These are phyloP conservation scores for Calliopum simillimum DNA, from an alignment of 2,888 invertebrate species.

Conservation along the genomic window DNA sequence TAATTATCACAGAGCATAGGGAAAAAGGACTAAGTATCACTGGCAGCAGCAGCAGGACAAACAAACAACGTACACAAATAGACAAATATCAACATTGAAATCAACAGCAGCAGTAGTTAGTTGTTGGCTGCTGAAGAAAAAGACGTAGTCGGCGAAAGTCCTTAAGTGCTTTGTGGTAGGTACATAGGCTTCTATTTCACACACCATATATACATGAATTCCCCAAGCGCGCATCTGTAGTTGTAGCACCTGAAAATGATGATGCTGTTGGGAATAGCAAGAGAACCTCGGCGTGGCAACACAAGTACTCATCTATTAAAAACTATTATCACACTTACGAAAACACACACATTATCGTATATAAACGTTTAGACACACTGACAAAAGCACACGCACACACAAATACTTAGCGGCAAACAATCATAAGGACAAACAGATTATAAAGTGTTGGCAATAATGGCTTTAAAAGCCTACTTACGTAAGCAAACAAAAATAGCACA, in stretches of 20 bases:
- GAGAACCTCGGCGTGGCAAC: not conserved
- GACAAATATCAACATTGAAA: no score
- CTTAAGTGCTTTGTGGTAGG: not conserved
- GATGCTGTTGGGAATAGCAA: not conserved
- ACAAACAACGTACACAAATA: no score
- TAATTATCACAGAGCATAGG: no score
- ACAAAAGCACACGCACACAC: slow-evolving; percentile 12
- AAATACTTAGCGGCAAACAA: not conserved
- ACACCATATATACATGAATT: not conserved
- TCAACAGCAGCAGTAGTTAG: no score
- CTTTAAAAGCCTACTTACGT: slow-evolving; percentile 22
- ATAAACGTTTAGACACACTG: no score
- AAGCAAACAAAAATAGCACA: not conserved
- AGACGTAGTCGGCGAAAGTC: not conserved
- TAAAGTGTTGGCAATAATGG: slow-evolving; percentile 33
- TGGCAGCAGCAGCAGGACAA: no score
- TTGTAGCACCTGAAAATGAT: slow-evolving; percentile 8
- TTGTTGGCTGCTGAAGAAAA: not conserved
- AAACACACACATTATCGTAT: slow-evolving; percentile 1
- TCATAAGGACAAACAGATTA: not conserved
- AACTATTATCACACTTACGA: slow-evolving; percentile 28
- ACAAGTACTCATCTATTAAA: slow-evolving; percentile 25
- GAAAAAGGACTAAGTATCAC: no score
- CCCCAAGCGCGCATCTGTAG: not conserved
- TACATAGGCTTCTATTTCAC: not conserved